These are phyloP conservation scores for Oryzaephilus surinamensis DNA, from an alignment of 1,140 invertebrate genomes.

Conservation along the genomic window DNA sequence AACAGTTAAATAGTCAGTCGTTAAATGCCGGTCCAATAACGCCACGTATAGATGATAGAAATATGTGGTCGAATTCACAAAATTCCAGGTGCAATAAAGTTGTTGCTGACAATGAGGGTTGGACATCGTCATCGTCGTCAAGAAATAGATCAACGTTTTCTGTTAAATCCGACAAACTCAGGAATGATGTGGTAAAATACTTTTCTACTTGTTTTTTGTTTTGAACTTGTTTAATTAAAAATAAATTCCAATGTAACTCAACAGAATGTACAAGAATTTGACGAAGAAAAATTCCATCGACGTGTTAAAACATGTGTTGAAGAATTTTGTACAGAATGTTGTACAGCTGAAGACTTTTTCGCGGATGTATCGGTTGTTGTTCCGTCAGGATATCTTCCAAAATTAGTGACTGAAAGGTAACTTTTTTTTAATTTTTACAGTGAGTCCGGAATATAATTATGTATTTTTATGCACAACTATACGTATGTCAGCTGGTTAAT, in stretches of 20 bases:
- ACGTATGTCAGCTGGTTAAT: not conserved
- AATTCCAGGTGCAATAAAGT: constrained; percentile 26
- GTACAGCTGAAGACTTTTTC: constrained; percentile 20
- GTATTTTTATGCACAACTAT: constrained; percentile 1
- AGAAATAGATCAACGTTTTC: constrained; percentile 30
- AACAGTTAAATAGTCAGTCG: constrained; percentile 47
- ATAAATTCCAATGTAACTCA: not conserved
- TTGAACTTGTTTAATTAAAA: not conserved
- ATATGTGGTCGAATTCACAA: constrained; percentile 13
- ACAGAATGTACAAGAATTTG: constrained; percentile 9
- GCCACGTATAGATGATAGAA: constrained; percentile 43
- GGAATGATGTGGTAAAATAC: constrained; percentile 38
- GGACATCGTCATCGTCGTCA: constrained; percentile 29
- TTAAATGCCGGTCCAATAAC: constrained; percentile 39
- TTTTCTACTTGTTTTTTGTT: constrained; percentile 6
- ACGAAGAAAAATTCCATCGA: constrained; percentile 28
- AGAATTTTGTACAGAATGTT: constrained; percentile 27
- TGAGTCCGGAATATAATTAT: too few relatives aligned
- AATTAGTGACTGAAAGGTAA: constrained; percentile 25
- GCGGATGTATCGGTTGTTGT: constrained; percentile 21
- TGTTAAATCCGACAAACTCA: constrained; percentile 43
- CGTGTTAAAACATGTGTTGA: constrained; percentile 26
- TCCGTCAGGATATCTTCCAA: constrained; percentile 13
- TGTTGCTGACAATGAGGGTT: constrained; percentile 26
- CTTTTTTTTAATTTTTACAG: constrained; percentile 1